phyloP scores from a whole-genome alignment of 2,797 vertebrate species.

The Siniperca undulata region DNA sequence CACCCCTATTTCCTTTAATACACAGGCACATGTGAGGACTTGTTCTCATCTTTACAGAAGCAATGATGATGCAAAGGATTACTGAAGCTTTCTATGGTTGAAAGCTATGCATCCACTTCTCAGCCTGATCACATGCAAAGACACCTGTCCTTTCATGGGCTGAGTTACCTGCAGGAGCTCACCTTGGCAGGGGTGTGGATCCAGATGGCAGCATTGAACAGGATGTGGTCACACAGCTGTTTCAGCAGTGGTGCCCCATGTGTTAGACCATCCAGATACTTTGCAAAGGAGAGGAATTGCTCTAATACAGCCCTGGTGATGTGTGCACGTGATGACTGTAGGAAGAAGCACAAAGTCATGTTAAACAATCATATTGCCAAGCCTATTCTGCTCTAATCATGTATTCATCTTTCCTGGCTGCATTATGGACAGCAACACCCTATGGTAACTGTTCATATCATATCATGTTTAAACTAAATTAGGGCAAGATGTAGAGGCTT shows the following conservation, averaged over 20 bases:
- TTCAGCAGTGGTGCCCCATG: constrained; percentile 96
- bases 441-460: neutral
- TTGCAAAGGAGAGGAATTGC: constrained; percentile 97
- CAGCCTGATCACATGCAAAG: neutral
- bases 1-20: neutral
- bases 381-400: neutral
- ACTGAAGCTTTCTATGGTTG: neutral
- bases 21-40: neutral
- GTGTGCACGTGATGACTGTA: constrained; percentile 94
- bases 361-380: constrained; percentile 6
- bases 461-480: constrained; percentile 12
- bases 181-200: constrained; percentile 88
- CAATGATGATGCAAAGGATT: neutral
- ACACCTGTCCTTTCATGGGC: neutral
- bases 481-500: constrained; percentile 35
- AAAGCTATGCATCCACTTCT: neutral
- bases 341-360: constrained; percentile 27
- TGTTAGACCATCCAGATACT: constrained; percentile 96
- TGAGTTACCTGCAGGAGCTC: constrained; percentile 56
- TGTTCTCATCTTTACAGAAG: neutral
- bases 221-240: constrained; percentile 90
- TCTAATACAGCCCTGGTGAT: constrained; percentile 96
- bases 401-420: neutral
- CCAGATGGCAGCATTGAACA: constrained; percentile 93
- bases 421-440: neutral